Evolutionary conservation across 2,888 invertebrate genomes (phyloP).

Genomic region (Scaptomyza caliginosa): DNA sequence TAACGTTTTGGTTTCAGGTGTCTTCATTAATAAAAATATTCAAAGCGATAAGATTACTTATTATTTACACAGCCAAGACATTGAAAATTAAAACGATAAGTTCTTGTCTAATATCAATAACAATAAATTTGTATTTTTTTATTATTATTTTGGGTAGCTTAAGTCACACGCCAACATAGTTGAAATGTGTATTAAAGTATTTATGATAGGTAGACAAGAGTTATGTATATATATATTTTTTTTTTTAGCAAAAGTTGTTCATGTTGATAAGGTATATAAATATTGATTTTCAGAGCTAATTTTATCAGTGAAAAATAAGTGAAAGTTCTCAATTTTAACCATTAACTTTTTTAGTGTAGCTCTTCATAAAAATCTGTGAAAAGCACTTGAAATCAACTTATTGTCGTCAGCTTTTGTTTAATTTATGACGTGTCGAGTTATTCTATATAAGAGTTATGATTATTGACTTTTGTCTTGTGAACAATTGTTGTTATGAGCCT

Average conservation of each 20-base stretch:
- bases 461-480: conserved; percentile 15
- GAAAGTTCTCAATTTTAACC: conserved; percentile 52
- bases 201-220: conserved; percentile 38
- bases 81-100: conserved; percentile 15
- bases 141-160: neutral
- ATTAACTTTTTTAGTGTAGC: conserved; percentile 11
- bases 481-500: conserved; percentile 34
- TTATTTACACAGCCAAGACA: conserved; percentile 20
- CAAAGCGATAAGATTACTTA: conserved; percentile 35
- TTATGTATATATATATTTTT: too few species aligned
- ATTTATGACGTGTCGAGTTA: conserved; percentile 44
- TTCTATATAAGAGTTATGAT: conserved; percentile 11
- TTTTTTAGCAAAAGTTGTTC: conserved; percentile 2
- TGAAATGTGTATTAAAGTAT: conserved; percentile 55
- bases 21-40: conserved; percentile 8
- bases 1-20: neutral
- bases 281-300: neutral
- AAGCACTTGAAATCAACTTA: conserved; percentile 37
- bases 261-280: conserved; percentile 23
- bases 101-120: conserved; percentile 29
- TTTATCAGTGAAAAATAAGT: conserved; percentile 29
- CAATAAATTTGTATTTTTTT: neutral
- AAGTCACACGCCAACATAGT: conserved; percentile 47
- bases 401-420: conserved; percentile 54
- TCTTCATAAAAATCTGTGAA: conserved; percentile 30